Base-by-base conservation (phyloP, 2,797 vertebrate species). In the Pristis pectinata region DNA sequence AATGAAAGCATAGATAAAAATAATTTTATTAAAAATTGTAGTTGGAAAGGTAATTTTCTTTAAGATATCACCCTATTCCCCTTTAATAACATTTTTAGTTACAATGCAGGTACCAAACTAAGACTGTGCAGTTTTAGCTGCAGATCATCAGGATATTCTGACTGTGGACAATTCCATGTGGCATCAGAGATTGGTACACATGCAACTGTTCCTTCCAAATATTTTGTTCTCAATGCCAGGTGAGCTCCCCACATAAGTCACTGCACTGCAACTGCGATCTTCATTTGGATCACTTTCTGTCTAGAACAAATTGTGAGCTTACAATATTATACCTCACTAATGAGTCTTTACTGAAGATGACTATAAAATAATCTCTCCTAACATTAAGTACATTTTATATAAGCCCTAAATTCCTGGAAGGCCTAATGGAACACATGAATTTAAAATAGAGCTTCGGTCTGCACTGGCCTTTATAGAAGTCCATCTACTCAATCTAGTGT, bases 11-110 rank as follows among this genome's bases (percentile, higher is more conserved):
- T 44, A 27, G 30, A 64, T 34, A 74, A 24, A 72, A 27, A 17
- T 82, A 44, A 53, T 53, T 83, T 53, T 83, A n/a, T 83, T 82
- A 53, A 44, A 83, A 53, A 53, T 53, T 82, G 83, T 82, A 49
- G 83, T 44, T 83, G 83, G 82, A 83, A 83, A 83, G 49, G 53
- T 53, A 49, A 83, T 53, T 83, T 83, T 83, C 82, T 53, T n/a
- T 10, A 76, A n/a, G 74, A n/a, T 76, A n/a, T 76, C n/a, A n/a
- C 82, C 6, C 82, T 17, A 22, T 83, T 83, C 19, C 82, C 83
- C 82, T 24, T 27, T 83, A 80, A 49, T 27, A 41, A 83, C 3
- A 24, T 49, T 83, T 41, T 44, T 41, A 83, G 80, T 34, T 10
- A 30, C 30, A 9, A 2, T 4, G 7, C 17, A 80, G 79, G 15